Base-by-base conservation (phyloP, 2,113 vertebrate genomes). In the Camelus dromedarius region DNA sequence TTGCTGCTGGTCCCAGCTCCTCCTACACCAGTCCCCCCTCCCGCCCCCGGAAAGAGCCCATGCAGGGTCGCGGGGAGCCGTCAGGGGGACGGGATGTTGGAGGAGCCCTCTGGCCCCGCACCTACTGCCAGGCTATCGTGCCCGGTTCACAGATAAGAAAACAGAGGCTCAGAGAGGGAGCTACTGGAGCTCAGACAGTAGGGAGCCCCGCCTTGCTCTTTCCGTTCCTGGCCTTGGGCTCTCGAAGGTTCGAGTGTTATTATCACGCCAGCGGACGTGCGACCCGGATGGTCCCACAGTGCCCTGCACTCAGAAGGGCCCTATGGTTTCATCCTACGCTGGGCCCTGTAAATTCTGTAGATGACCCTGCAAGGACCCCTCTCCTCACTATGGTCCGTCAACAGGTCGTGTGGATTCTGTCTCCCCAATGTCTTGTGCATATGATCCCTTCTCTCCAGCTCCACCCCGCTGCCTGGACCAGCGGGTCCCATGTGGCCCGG, bases 1-100 rank as follows among this genome's bases (percentile, higher is more conserved):
- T 89, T 38, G 24, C 5, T 2, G 60, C 32, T 24, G 46, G 52
- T 75, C n/a, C 24, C 88, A 77, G 70, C 96, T 96, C 89, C 89
- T 77, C 60, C 67, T 42, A 60, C 1, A 11, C 6, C 50, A 10
- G 38, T 3, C 35, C 6, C 30, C 73, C 4, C 5, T 22, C 62
- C 4, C 1, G 10, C 19, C 58, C 50, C 42, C 24, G 86, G 62
- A 52, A 52, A 13, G 28, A 50, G 60, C 77, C 93, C 19, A 0
- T 0, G 22, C 48, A 1, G 13, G 20, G 58, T 46, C 14, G 28
- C 26, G 50, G 13, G 52, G 81, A 58, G 38, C n/a, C 1, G 28
- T 20, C 1, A 8, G 60, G 64, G 67, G 13, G 8, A 35, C 26
- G 3, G 12, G 32, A 22, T 42, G 24, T 48, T n/a, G 38, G 30